phyloP scores from a whole-genome alignment of 2,113 vertebrate genomes.

The Vidua macroura region DNA sequence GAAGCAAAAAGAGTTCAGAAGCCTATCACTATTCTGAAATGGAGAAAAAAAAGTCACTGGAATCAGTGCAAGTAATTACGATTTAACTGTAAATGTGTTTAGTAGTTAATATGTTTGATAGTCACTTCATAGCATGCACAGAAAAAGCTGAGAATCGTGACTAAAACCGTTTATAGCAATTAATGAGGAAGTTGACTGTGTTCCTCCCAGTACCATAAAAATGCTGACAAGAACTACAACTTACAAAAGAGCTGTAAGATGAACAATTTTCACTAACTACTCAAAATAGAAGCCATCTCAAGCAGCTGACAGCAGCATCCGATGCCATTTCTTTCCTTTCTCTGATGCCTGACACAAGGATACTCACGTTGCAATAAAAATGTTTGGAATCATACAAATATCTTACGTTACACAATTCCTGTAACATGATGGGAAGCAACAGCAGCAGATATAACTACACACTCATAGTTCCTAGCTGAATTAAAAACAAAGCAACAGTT shows the following conservation, averaged over 20 bases:
- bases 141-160: neutral
- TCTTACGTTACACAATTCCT: neutral
- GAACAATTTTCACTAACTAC: neutral
- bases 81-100: neutral
- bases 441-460: neutral
- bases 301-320: neutral
- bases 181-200: constrained; percentile 3
- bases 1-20: neutral
- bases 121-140: neutral
- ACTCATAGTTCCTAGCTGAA: neutral
- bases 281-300: neutral
- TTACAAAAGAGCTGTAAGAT: neutral
- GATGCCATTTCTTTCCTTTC: neutral
- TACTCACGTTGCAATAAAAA: neutral
- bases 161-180: neutral
- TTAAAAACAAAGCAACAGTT: neutral
- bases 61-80: neutral
- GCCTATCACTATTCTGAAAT: neutral
- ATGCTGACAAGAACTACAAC: constrained; percentile 21
- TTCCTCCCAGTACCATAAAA: neutral
- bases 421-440: neutral
- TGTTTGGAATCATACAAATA: neutral
- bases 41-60: neutral
- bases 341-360: neutral
- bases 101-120: neutral